phyloP scores from a whole-genome alignment of 2,113 vertebrate genomes.

The Pan troglodytes region DNA sequence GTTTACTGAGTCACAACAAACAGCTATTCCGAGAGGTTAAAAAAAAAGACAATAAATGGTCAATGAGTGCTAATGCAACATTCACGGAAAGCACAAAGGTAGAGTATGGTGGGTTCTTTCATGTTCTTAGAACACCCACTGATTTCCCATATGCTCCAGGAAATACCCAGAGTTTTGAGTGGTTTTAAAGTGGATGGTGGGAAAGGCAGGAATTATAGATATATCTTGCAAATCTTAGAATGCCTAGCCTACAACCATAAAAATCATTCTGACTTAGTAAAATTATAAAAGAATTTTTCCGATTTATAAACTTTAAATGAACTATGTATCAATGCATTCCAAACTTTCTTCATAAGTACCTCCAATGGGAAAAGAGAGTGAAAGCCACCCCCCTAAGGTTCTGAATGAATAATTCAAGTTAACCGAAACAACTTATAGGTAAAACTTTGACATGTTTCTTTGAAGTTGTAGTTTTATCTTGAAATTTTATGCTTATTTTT shows the following conservation, averaged over 20 bases:
- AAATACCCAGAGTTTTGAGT: not conserved
- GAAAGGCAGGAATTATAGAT: not conserved
- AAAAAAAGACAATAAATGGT: not conserved
- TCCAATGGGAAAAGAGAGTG: not conserved
- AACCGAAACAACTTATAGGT: not conserved
- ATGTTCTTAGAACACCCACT: not conserved
- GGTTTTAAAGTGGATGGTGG: not conserved
- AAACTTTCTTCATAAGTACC: not conserved
- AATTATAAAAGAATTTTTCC: not conserved
- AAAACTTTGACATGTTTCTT: not conserved
- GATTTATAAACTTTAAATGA: not conserved
- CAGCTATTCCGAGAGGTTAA: not conserved
- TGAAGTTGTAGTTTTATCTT: not conserved
- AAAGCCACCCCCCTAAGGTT: not conserved
- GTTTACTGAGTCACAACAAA: not conserved
- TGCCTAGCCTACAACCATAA: not conserved
- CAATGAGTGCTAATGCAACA: not conserved
- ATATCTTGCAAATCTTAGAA: not conserved
- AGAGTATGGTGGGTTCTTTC: not conserved
- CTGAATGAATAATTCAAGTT: not conserved
- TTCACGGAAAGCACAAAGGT: not conserved
- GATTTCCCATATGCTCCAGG: not conserved
- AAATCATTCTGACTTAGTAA: not conserved
- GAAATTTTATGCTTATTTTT: not conserved
- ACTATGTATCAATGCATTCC: not conserved